phyloP scores from a whole-genome alignment of 2,888 invertebrate species.

The Amphimallon solstitiale region DNA sequence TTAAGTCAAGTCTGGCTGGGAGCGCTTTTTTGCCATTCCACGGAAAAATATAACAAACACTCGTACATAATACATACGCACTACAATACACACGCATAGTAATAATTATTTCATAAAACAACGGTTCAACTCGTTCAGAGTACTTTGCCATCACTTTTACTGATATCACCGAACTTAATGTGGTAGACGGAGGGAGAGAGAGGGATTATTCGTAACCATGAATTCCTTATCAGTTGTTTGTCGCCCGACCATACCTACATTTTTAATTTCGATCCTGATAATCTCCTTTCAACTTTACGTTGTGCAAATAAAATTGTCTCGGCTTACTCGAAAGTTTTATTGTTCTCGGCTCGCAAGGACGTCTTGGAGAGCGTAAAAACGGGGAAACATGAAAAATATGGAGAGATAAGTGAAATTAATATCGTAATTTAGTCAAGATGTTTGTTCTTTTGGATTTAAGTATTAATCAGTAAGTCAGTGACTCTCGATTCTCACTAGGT shows the following conservation, averaged over 20 bases:
- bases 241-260: constrained; percentile 33
- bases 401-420: no score
- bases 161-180: constrained; percentile 10
- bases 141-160: constrained; percentile 17
- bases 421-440: no score
- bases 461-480: no score
- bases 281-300: constrained; percentile 12
- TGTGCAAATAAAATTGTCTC: constrained; percentile 18
- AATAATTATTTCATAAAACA: constrained; percentile 8
- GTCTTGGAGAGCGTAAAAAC: neutral
- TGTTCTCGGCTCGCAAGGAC: constrained; percentile 13
- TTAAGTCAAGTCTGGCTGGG: constrained; percentile 29
- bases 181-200: no score
- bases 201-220: constrained; percentile 43
- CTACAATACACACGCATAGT: no score
- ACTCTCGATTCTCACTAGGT: no score
- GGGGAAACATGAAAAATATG: no score
- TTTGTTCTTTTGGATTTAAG: no score
- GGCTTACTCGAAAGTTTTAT: constrained; percentile 26
- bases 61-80: no score
- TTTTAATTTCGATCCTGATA: constrained; percentile 35
- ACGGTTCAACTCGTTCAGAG: constrained; percentile 20
- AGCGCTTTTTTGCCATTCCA: constrained; percentile 12
- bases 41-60: constrained; percentile 12
- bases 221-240: constrained; percentile 42